A percentile compares a stretch with the other conserved stretches of the same genome.
phyloP scores from a whole-genome alignment of 2,113 vertebrate species.

The Phoenicopterus ruber region DNA sequence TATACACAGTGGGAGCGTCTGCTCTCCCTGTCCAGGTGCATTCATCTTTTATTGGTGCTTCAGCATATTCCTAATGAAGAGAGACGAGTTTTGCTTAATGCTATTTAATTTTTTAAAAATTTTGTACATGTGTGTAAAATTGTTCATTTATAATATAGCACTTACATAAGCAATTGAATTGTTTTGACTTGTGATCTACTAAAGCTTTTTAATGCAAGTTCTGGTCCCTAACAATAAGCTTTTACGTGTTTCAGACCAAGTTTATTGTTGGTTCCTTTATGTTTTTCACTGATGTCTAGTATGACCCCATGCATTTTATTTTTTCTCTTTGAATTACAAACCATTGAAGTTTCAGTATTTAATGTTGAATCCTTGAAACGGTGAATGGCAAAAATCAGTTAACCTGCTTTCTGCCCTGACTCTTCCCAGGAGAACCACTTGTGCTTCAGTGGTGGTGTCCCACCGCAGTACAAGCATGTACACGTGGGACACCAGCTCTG shows the following conservation, averaged over 20 bases:
- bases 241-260: not conserved
- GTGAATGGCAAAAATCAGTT: not conserved
- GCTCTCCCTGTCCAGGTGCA: not conserved
- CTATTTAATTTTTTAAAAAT: not conserved
- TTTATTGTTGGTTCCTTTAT: not conserved
- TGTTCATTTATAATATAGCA: not conserved
- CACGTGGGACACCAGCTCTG: not conserved
- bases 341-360: not conserved
- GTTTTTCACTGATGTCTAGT: not conserved
- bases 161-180: not conserved
- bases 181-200: not conserved
- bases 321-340: not conserved
- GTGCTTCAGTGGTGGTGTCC: not conserved
- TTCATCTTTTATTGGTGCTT: not conserved
- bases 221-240: not conserved
- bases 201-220: not conserved
- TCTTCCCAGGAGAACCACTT: not conserved
- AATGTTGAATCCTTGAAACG: not conserved
- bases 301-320: not conserved
- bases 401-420: not conserved
- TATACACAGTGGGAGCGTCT: not conserved
- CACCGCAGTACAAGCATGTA: rapidly evolving
- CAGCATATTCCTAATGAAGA: not conserved
- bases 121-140: not conserved
- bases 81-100: not conserved